Base-by-base conservation (phyloP, 2,888 invertebrate species). In the Macropis europaea region DNA sequence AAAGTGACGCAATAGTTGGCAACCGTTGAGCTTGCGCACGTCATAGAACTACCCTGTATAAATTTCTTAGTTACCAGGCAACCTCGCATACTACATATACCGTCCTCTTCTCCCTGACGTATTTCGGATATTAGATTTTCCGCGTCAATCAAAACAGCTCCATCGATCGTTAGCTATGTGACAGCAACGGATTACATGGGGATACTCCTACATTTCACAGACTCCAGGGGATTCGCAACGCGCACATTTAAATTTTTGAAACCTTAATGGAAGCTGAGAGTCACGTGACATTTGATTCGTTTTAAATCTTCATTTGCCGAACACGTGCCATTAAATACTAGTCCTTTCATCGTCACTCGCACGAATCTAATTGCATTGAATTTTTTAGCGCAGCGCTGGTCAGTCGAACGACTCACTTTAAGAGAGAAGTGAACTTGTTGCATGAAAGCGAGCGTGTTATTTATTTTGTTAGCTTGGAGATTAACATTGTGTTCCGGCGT, bases 91-190 rank as follows among this genome's bases (percentile, higher is more conserved):
- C n/a, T n/a, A 74, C 63, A 66, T 67, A 71, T 76, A 40, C 63
- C 61, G 52, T 24, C 57, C 67, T 67, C 70, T 26, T 70, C 59
- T 38, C 56, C 64, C 64, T 53, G 59, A 71, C 71, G 77, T 60
- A 73, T 82, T 72, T 77, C 73, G 79, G 75, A 84, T 83, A 84
- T 85, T 84, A 81, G 77, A 71, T 83, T 83, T 79, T 76, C 74
- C 76, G 77, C 75, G 82, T 85, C 84, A 79, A 85, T 85, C 84
- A 84, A 73, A 73, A 57, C 62, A 57, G 69, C 67, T 66, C 72
- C 62, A 77, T 83, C 75, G 78, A 83, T 81, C 73, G 78, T 68
- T 48, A 53, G 59, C 43, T 56, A 45, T 43, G 67, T 68, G 75
- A 72, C 71, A 69, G 72, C 66, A 64, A 76, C 67, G 81, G 73